Base-by-base conservation (phyloP, 2,888 invertebrate species). In the Tetrapedia diversipes region DNA sequence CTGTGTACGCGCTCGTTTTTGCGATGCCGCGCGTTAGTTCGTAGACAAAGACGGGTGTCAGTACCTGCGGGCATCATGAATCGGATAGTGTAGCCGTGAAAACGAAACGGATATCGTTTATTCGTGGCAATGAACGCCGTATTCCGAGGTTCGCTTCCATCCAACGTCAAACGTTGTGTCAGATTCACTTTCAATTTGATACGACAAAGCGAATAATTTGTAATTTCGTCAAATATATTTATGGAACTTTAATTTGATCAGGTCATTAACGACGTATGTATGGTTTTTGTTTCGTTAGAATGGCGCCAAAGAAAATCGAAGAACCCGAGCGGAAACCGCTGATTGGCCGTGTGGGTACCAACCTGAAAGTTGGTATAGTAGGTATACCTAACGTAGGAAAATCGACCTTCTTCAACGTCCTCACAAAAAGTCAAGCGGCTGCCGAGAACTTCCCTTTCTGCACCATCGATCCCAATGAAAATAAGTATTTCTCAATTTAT, bases 381-480 rank as follows among this genome's bases (percentile, higher is more conserved):
- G 97, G 97, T 59, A 95, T 99, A 69, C 99, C 99, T 34, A 99
- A 99, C 94, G 99, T 99, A 78, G 99, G 99, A 77, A 99, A 99
- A 93, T 99, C 99, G 10, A 99, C 99, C 61, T 99, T 99, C 93
- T 99, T 99, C 94, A 99, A 99, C 93, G 98, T 99, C 29, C 93
- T 99, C 81, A 99, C 99, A 37, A 98, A 99, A 92, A 98, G 98
- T 91, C 96, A 97, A 89, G 99, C 98, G 7, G 96, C 98, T n/a
- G 99, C 99, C 63, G 99, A 99, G 92, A 99, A 99, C 92, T 99
- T 99, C 91, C 99, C 99, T 0, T 99, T 99, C 94, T 99, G 99
- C 94, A 99, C 99, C 92, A 99, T 99, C 92, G 99, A 99, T 93
- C 99, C 99, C 57, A 99, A 99, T 97, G 99, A 99, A 95, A 99